phyloP scores from a whole-genome alignment of 2,888 invertebrate genomes.

The Anarsia innoxiella region DNA sequence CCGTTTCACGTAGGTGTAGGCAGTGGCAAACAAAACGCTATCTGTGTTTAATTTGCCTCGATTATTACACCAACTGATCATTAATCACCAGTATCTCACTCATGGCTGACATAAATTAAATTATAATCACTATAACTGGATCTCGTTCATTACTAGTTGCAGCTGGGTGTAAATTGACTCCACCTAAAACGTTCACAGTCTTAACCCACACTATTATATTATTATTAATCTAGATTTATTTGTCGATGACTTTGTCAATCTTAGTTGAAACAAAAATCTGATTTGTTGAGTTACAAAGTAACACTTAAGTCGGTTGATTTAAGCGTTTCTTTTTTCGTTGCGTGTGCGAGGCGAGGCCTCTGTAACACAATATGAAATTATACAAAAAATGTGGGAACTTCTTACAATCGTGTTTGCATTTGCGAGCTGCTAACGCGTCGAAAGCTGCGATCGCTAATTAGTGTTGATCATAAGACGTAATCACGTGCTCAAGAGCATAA shows the following conservation, averaged over 20 bases:
- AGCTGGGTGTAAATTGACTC: no score
- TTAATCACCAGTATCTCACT: conserved; percentile 20
- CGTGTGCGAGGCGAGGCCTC: conserved; percentile 1
- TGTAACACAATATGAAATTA: conserved; percentile 12
- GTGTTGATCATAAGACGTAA: conserved; percentile 3
- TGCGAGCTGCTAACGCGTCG: conserved; percentile 6
- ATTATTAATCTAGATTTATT: no score
- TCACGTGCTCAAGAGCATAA: background rate
- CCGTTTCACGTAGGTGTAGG: conserved; percentile 9
- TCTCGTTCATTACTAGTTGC: conserved; percentile 5
- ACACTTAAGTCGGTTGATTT: no score
- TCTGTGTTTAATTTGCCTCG: conserved; percentile 23
- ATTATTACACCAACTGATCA: conserved; percentile 20
- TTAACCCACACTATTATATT: no score
- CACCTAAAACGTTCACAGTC: no score
- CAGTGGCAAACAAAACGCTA: no score
- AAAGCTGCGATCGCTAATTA: conserved; percentile 8
- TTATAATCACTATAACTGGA: conserved; percentile 16
- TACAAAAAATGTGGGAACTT: conserved; percentile 13
- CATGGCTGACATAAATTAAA: conserved; percentile 8
- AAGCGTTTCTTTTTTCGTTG: conserved; percentile 2
- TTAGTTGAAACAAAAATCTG: no score
- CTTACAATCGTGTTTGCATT: conserved; percentile 8
- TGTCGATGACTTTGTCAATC: no score
- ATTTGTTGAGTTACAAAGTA: no score